A percentile compares a stretch with the other conserved stretches of the same genome.
These are phyloP conservation scores for Catharus fuscescens DNA, from an alignment of 2,113 vertebrate genomes.

Conservation along the genomic window DNA sequence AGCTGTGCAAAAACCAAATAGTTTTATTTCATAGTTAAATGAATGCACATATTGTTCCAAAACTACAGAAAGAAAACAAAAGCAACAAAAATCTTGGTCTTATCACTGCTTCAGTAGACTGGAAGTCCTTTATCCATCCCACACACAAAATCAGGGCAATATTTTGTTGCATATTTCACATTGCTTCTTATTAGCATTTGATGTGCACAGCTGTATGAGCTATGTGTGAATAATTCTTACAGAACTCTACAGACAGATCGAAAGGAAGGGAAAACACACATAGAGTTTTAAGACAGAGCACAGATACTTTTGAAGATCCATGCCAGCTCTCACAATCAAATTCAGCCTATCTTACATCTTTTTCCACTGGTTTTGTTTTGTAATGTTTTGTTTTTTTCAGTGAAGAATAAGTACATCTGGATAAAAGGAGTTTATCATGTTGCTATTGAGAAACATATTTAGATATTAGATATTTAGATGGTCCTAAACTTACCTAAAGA, in stretches of 20 bases:
- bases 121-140: not conserved
- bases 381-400: not conserved
- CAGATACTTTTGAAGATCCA: not conserved
- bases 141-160: not conserved
- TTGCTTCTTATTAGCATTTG: not conserved
- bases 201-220: not conserved
- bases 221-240: not conserved
- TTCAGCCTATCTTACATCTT: not conserved
- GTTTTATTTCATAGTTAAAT: conserved; percentile 38
- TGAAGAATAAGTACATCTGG: not conserved
- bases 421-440: not conserved
- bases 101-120: conserved; percentile 55
- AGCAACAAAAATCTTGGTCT: conserved; percentile 41
- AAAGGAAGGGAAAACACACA: not conserved
- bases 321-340: not conserved
- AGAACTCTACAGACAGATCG: not conserved
- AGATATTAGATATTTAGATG: not conserved
- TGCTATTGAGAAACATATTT: not conserved
- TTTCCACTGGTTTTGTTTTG: not conserved
- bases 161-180: conserved; percentile 8
- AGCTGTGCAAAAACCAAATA: conserved; percentile 28
- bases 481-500: not conserved
- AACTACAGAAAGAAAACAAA: not conserved
- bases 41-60: not conserved
- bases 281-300: not conserved